phyloP scores from a whole-genome alignment of 2,113 vertebrate species.

The Melanotaenia duboulayi region DNA sequence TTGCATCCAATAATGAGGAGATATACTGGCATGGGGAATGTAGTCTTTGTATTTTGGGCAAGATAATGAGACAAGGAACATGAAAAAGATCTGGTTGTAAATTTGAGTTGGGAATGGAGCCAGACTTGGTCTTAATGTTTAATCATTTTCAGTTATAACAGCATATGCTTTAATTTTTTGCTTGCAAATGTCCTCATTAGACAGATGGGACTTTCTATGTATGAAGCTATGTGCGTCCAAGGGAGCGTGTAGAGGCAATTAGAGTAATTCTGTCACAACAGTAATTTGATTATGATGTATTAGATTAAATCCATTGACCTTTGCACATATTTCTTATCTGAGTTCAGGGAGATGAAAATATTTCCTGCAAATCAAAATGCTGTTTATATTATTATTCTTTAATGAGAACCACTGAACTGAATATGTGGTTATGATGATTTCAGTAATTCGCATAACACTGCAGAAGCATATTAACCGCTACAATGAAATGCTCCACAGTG shows the following conservation, averaged over 20 bases:
- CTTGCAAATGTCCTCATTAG: constrained; percentile 72
- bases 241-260: constrained; percentile 45
- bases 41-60: constrained; percentile 60
- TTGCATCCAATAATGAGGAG: constrained; percentile 64
- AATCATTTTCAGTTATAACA: constrained; percentile 67
- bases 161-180: constrained; percentile 71
- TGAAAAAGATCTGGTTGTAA: constrained; percentile 63
- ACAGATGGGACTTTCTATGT: constrained; percentile 64
- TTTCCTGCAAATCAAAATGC: constrained; percentile 40
- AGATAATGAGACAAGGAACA: constrained; percentile 63
- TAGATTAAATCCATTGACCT: constrained; percentile 48
- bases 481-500: too few species aligned
- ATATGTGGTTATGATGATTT: constrained; percentile 30
- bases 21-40: constrained; percentile 57
- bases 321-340: constrained; percentile 35
- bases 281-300: constrained; percentile 58
- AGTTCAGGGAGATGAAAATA: constrained; percentile 33
- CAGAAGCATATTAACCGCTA: too few species aligned
- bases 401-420: constrained; percentile 38
- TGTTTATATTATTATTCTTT: constrained; percentile 48
- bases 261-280: constrained; percentile 48
- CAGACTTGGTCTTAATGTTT: constrained; percentile 68
- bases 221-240: constrained; percentile 34
- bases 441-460: neutral
- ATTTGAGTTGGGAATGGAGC: constrained; percentile 59